These are phyloP conservation scores for Thereva nobilitata DNA, from an alignment of 2,888 invertebrate genomes.

Conservation along the genomic window DNA sequence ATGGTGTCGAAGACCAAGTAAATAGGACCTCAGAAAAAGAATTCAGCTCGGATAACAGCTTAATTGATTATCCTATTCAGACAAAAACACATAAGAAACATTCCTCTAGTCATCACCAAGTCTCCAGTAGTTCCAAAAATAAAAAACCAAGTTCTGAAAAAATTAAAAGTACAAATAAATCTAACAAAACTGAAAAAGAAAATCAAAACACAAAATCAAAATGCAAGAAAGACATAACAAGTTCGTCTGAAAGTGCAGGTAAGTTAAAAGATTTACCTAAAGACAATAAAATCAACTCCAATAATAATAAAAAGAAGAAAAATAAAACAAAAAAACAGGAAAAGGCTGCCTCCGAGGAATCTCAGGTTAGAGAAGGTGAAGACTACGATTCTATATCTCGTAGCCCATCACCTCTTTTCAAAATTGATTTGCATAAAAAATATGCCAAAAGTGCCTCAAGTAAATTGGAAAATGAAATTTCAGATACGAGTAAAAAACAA, in stretches of 20 bases:
- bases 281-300: slow-evolving; percentile 20
- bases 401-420: slow-evolving; percentile 55
- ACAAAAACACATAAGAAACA: slow-evolving; percentile 46
- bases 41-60: slow-evolving; percentile 43
- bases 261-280: slow-evolving; percentile 15
- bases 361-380: slow-evolving; percentile 16
- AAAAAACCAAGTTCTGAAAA: slow-evolving; percentile 18
- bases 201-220: slow-evolving; percentile 57
- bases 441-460: slow-evolving; percentile 57
- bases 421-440: slow-evolving; percentile 58
- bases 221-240: slow-evolving; percentile 1
- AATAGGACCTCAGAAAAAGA: slow-evolving; percentile 58
- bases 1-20: background rate
- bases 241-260: slow-evolving; percentile 4
- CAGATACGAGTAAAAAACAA: slow-evolving; percentile 10
- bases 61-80: slow-evolving; percentile 39
- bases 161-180: slow-evolving; percentile 52
- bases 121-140: slow-evolving; percentile 20
- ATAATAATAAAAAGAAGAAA: slow-evolving; percentile 57
- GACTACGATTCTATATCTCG: slow-evolving; percentile 45
- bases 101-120: slow-evolving; percentile 31
- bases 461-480: slow-evolving; percentile 52
- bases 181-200: slow-evolving; percentile 60
- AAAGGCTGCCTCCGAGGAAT: slow-evolving; percentile 18
- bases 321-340: slow-evolving; percentile 53